phyloP scores from a whole-genome alignment of 2,113 vertebrate species.

The Eretmochelys imbricata region DNA sequence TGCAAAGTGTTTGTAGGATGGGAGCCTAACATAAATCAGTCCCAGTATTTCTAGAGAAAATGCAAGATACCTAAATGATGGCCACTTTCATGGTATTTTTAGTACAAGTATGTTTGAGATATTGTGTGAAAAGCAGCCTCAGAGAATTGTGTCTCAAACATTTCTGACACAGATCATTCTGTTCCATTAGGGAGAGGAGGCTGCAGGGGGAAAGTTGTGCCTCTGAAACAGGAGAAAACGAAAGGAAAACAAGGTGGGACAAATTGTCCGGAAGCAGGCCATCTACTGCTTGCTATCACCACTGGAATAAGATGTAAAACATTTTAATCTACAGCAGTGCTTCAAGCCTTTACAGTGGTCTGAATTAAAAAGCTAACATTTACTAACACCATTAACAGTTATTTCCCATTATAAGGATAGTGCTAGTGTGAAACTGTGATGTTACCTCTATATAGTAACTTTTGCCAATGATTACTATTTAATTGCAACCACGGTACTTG shows the following conservation, averaged over 20 bases:
- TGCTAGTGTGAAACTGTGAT: not conserved
- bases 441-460: conserved; percentile 8
- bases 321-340: not conserved
- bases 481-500: not conserved
- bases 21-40: not conserved
- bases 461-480: not conserved
- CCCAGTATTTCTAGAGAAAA: not conserved
- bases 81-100: conserved; percentile 4
- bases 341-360: not conserved
- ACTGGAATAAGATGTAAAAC: conserved; percentile 7
- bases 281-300: conserved; percentile 25
- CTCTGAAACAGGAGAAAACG: conserved; percentile 2
- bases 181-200: conserved; percentile 9
- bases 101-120: not conserved
- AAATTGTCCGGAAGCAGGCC: conserved; percentile 54
- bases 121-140: not conserved
- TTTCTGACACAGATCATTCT: conserved; percentile 43
- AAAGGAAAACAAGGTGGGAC: conserved; percentile 5
- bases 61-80: not conserved
- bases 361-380: not conserved
- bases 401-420: not conserved
- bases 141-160: conserved; percentile 25
- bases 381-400: not conserved
- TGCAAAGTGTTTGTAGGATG: not conserved
- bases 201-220: conserved; percentile 16